Base-by-base conservation (phyloP, 2,888 invertebrate genomes). In the Melinaea menophilus region DNA sequence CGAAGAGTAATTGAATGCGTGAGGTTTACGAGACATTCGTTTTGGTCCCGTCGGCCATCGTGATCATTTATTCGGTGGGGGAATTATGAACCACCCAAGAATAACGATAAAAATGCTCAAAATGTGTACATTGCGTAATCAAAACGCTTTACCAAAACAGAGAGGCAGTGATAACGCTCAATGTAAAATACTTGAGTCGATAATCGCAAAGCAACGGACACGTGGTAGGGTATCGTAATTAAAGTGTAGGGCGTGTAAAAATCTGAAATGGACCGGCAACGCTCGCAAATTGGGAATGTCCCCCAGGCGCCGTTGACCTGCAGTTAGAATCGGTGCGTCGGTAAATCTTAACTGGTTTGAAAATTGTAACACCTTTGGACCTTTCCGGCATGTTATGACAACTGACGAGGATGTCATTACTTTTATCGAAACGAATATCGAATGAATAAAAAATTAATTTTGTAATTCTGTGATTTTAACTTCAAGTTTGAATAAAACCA, bases 251-350 rank as follows among this genome's bases (percentile, higher is more conserved):
- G 72, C 73, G 76, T 77, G 77, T 75, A 77, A 77, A 77, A 79
- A 77, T 78, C 77, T 77, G 77, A 76, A 79, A 78, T 75, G 74
- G 77, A 73, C 72, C 74, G 76, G 74, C 72, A 72, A 72, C 73
- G 73, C 72, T 72, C 75, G 74, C 78, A 79, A 78, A 77, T 78
- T 79, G 75, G 72, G 73, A 78, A 73, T 72, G 73, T 73, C 75
- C 75, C 76, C 70, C 63, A 70, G 74, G 73, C 70, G 69, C 68
- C 66, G 73, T 67, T 72, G 73, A 73, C 75, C 73, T 71, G 75
- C 73, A 73, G 75, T 75, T 75, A 71, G 73, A 72, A 70, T 73
- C 71, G 71, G 70, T 65, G 71, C 71, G 75, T 73, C 73, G 67
- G 73, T 75, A 75, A 75, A 75, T 75, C 74, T 75, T 73, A 71